Evolutionary conservation across 2,113 vertebrate species (phyloP), one percentile per base, ranked within the genome.

Genomic region (Phalacrocorax pelagicus): DNA sequence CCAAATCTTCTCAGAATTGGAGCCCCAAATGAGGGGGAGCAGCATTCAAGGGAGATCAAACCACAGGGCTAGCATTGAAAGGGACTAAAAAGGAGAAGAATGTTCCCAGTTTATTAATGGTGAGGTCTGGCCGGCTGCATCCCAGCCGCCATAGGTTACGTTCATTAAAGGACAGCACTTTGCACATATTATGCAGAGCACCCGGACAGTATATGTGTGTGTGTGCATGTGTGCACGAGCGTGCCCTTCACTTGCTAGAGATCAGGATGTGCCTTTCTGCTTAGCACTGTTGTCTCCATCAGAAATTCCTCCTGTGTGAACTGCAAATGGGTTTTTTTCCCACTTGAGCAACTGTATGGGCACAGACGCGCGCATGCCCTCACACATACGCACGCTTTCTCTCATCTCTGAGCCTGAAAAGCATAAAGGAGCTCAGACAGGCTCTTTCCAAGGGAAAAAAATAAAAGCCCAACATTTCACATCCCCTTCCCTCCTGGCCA

Each of bases 1-100:
- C 94, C 77, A 98, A 98, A 98, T 98, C 98, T 98, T 98, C 98
- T 98, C 98, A 98, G 97, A 98, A 98, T 97, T 96, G 96, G 96
- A 98, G 97, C 97, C 98, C 97, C 98, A 97, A 97, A 98, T 85
- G 97, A 98, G 97, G 97, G 97, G 97, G 96, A 96, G 97, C 97
- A 97, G 97, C 98, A 98, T 98, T 98, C 97, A 98, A 96, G 98
- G 93, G 95, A 98, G 98, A 98, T 98, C 98, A 98, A 98, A 98
- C 97, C 52, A 3, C 92, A 58, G 78, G 96, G 81, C 95, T 98
- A 96, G 95, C 96, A 69, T 96, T 97, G 96, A 98, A 98, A 98
- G 92, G 79, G 95, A 77, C 54, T 93, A 83, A 95, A 92, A 90
- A 97, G 70, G 78, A 94, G 84, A 92, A 96, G 81, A 95, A 97